A percentile compares a stretch with the other conserved stretches of the same genome.
Conservation (phyloP, 2,113 vertebrate species). For the Datnioides undecimradiatus region DNA sequence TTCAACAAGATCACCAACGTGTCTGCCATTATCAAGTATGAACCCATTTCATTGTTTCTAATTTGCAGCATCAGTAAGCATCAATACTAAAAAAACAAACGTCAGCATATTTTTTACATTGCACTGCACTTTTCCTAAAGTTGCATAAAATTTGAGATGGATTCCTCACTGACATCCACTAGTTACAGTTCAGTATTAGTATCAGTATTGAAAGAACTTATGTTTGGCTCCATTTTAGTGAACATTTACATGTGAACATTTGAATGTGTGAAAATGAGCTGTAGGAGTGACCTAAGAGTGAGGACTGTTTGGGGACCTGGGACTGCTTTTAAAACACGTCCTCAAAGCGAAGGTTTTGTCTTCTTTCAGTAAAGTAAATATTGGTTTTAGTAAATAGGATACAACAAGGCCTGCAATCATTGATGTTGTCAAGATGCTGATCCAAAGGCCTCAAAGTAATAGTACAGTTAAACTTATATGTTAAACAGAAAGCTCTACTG, state of each 20-base stretch:
- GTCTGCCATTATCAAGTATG: conserved; percentile 95
- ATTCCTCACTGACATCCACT: not conserved
- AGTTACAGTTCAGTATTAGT: not conserved
- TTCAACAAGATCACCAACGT: conserved; percentile 98
- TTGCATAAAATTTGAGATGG: not conserved
- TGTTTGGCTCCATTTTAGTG: too few relatives aligned
- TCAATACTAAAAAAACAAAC: too few relatives aligned
- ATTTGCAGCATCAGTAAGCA: not conserved
- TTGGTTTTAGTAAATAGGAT: too few relatives aligned
- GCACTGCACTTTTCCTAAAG: not conserved
- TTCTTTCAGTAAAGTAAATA: too few relatives aligned
- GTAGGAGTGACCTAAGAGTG: too few relatives aligned
- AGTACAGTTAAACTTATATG: conserved; percentile 1
- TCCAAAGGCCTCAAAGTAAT: conserved; percentile 24
- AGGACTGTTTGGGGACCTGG: too few relatives aligned
- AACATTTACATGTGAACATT: too few relatives aligned
- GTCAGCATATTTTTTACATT: not conserved
- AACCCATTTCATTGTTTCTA: not conserved
- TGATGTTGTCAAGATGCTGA: not conserved
- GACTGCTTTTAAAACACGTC: too few relatives aligned
- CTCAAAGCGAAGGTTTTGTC: too few relatives aligned
- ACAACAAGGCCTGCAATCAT: not conserved
- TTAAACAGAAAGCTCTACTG: not conserved
- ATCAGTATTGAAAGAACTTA: too few relatives aligned
- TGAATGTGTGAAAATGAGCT: too few relatives aligned